Evolutionary conservation across 2,888 invertebrate species (phyloP), one percentile per base, ranked within the genome.

Genomic region (Drosophila anomalata): DNA sequence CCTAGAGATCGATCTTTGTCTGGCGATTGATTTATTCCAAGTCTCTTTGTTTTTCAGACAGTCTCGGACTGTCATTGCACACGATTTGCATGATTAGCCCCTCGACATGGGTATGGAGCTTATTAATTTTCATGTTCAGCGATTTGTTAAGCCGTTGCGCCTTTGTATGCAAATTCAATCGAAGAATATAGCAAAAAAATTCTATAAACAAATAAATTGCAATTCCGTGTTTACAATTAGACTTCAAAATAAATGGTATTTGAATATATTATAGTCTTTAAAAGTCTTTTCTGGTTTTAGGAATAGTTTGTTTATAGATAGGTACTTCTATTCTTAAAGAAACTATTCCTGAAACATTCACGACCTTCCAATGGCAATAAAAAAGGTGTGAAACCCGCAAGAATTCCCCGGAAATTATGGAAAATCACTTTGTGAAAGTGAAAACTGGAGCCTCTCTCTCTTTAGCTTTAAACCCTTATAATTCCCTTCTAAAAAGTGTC

Each of bases 1-100:
- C 42, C 47, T 5, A 58, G 46, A 65, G 60, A 73, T 79, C 81
- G 73, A 78, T 70, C 63, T 73, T 53, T 57, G 46, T 39, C 24
- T 20, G 17, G 8, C 17, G 52, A 26, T 59, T 59, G 51, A 52
- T 59, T 55, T 17, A 26, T 41, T 36, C 31, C n/a, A 17, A 57
- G 54, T 53, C 55, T 65, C 31, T 51, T 57, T 69, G 44, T 67
- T 66, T 78, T 11, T 67, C 9, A 51, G 17, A 46, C 31, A 9
- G 29, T 2, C 29, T 29, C 9, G 8, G 55, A 42, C 65, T 31
- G 51, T 22, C 22, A 39, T 41, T 65, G 63, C 51, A 67, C 78
- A 73, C 76, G 78, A 86, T 81, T 75, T 81, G 83, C 79, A 80
- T 80, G 83, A 73, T 79, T 68, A 79, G 67, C 70, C 73, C 54